Conservation (phyloP, 2,888 invertebrate species). For the Caenorhabditis japonica region DNA sequence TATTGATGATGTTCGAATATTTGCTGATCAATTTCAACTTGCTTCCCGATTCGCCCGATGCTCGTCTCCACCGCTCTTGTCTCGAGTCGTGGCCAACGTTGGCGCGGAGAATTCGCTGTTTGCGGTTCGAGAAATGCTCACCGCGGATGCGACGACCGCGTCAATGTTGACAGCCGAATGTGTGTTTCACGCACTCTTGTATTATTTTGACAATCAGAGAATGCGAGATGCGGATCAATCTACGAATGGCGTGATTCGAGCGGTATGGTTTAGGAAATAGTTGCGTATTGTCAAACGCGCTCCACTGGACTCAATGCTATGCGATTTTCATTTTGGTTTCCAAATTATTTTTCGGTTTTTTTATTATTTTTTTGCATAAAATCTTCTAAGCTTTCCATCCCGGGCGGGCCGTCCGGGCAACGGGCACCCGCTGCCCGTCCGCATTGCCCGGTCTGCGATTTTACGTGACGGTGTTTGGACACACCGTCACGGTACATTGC, state of each 20-base stretch:
- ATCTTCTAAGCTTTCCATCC: no score
- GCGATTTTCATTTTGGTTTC: no score
- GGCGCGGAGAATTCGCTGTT: slow-evolving; percentile 31
- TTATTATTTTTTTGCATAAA: no score
- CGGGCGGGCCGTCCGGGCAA: no score
- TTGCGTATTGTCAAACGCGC: no score
- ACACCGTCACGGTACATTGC: no score
- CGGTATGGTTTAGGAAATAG: slow-evolving; percentile 30
- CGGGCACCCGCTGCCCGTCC: no score
- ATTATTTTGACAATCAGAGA: slow-evolving; percentile 28
- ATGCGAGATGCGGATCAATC: slow-evolving; percentile 14
- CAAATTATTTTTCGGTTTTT: no score
- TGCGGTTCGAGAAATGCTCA: slow-evolving; percentile 39
- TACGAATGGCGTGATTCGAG: slow-evolving; percentile 12
- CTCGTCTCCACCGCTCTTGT: slow-evolving; percentile 28
- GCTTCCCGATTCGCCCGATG: slow-evolving; percentile 28
- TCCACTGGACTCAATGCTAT: no score
- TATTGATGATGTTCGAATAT: slow-evolving; percentile 18
- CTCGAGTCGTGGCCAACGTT: slow-evolving; percentile 10
- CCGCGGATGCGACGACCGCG: slow-evolving; percentile 9
- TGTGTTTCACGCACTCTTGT: slow-evolving; percentile 34
- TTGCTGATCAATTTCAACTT: slow-evolving; percentile 22
- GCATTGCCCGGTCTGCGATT: no score
- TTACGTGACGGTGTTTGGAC: no score
- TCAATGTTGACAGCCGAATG: slow-evolving; percentile 22